Conservation (phyloP, 2,888 invertebrate genomes). For the Leucania comma region DNA sequence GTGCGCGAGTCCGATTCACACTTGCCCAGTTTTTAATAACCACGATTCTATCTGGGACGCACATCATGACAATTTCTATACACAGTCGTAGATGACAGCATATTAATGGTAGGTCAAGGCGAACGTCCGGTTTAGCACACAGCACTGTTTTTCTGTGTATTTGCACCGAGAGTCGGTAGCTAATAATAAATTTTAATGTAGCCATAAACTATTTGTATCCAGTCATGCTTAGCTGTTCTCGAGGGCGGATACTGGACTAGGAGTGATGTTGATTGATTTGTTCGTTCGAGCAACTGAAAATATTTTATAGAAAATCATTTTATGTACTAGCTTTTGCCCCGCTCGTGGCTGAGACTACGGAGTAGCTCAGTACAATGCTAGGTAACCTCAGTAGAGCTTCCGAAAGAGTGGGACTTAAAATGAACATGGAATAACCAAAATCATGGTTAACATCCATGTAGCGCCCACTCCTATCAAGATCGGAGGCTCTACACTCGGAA, state of each 20-base stretch:
- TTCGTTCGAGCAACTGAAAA: background rate
- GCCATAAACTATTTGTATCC: background rate
- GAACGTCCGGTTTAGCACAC: background rate
- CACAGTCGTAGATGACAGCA: background rate
- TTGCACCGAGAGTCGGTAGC: background rate
- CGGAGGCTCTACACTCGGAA: too few species aligned
- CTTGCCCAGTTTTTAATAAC: background rate
- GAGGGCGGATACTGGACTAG: background rate
- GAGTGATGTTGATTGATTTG: background rate
- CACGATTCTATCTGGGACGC: too few species aligned
- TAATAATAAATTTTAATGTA: background rate
- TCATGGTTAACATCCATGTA: too few species aligned
- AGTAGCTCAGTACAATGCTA: too few species aligned
- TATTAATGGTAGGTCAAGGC: conserved; percentile 41
- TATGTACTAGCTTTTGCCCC: too few species aligned
- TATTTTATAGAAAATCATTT: too few species aligned
- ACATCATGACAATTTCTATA: background rate
- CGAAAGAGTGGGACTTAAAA: too few species aligned
- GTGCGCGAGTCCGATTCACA: too few species aligned
- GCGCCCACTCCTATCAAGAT: too few species aligned
- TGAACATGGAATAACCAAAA: too few species aligned
- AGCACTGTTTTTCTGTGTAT: conserved; percentile 24
- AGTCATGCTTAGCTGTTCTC: background rate
- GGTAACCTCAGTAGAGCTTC: too few species aligned
- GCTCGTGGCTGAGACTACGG: too few species aligned